These are phyloP conservation scores for Lithobates pipiens DNA, from an alignment of 2,797 vertebrate genomes.

Conservation along the genomic window DNA sequence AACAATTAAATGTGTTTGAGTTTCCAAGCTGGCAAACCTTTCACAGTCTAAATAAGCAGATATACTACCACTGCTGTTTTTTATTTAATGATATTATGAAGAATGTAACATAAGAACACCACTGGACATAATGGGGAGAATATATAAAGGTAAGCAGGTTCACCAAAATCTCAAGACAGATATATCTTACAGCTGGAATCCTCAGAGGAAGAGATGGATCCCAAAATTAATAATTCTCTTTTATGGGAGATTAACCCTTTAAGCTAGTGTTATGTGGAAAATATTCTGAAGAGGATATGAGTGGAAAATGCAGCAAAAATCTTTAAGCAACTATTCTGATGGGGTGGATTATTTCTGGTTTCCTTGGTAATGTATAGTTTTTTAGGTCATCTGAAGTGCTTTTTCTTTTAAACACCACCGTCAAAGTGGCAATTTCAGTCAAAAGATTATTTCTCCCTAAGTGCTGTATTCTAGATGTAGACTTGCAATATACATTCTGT, in stretches of 20 bases:
- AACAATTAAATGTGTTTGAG: no score
- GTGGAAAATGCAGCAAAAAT: not conserved
- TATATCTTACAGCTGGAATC: no score
- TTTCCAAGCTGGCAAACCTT: no score
- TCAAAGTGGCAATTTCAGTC: not conserved
- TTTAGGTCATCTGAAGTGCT: not conserved
- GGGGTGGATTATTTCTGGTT: not conserved
- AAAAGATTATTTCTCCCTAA: not conserved
- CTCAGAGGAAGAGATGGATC: no score
- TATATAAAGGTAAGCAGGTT: no score
- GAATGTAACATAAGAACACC: no score
- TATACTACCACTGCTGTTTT: no score
- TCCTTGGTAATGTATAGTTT: not conserved
- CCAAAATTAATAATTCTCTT: no score
- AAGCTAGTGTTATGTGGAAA: not conserved
- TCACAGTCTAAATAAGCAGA: no score
- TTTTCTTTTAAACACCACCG: not conserved
- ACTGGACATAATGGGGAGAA: no score
- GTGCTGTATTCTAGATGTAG: slow-evolving; percentile 1
- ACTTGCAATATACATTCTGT: not conserved
- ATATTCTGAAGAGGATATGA: not conserved
- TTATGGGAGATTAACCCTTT: not conserved
- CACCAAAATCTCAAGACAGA: no score
- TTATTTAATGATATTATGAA: no score
- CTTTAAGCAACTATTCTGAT: not conserved